Base-by-base conservation (phyloP, 2,888 invertebrate genomes). In the Drosophila stalkeri region DNA sequence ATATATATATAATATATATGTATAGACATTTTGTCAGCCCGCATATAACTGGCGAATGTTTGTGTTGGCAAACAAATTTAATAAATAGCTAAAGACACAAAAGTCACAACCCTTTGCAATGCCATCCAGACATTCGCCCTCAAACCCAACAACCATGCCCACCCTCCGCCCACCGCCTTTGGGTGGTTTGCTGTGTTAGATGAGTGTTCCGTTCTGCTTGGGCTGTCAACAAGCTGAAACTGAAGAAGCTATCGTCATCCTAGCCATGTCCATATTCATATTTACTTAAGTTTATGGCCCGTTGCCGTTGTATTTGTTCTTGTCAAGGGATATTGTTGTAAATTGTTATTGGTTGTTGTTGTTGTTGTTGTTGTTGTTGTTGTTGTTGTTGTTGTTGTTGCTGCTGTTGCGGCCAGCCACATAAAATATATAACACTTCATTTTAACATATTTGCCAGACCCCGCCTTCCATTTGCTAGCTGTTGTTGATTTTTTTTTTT, bases 351-450 rank as follows among this genome's bases (percentile, higher is more conserved):
- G 65, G 39, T 63, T 65, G 49, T 57, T 59, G 11, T 51, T 65
- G 56, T 23, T 68, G 44, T 37, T 56, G 46, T 35, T 63, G 57
- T 33, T 69, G 62, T 63, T 71, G 78, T 27, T 68, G 44, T 41
- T 56, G 44, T 33, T 63, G 47, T 16, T 62, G 41, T 11, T 66
- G 56, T 11, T 68, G 56, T 16, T 64, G 60, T 39, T 68, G 64
- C 9, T 62, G 57, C 37, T 69, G 62, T 63, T 71, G 78, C 68
- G 77, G 76, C 67, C 79, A 82, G 66, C 81, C 86, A 84, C 86
- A 85, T 86, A 86, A 86, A 85, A 86, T 86, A 82, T 80, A 86
- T 80, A 86, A 85, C 85, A 85, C 85, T 86, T 86, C 85, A 86
- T 86, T 82, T 86, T 59, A 80, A 77, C 68, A 84, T 78, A 79